phyloP scores from a whole-genome alignment of 1,140 invertebrate species.

The Druon quercuslanigerum region DNA sequence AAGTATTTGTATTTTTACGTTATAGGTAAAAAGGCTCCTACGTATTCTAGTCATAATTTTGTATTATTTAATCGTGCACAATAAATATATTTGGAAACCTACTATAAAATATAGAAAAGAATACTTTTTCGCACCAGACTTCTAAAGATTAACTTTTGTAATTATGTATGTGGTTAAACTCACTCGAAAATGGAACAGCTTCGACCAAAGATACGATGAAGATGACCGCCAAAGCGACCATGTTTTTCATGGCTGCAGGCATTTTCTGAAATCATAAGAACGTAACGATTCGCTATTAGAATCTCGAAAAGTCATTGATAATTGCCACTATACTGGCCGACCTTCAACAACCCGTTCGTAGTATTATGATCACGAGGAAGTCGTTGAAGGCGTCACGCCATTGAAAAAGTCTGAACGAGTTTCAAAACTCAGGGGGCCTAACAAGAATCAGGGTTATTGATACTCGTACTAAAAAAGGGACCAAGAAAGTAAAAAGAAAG shows the following conservation, averaged over 20 bases:
- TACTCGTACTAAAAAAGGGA: not conserved
- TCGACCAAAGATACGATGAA: slow-evolving; percentile 45
- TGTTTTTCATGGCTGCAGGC: slow-evolving; percentile 42
- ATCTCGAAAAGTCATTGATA: slow-evolving; percentile 27
- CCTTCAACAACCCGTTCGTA: not conserved
- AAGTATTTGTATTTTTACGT: too few relatives aligned
- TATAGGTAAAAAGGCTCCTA: too few relatives aligned
- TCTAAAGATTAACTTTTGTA: too few relatives aligned
- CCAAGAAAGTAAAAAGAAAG: not conserved
- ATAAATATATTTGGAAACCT: too few relatives aligned
- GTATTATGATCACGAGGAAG: slow-evolving; percentile 23
- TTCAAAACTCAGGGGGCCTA: not conserved
- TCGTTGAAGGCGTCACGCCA: slow-evolving; percentile 11
- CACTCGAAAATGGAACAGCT: slow-evolving; percentile 67
- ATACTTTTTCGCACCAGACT: too few relatives aligned
- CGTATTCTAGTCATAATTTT: too few relatives aligned
- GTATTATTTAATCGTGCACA: too few relatives aligned
- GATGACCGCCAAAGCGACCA: slow-evolving; percentile 51
- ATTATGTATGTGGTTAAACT: slow-evolving; percentile 43
- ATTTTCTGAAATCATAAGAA: slow-evolving; percentile 54
- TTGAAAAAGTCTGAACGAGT: not conserved
- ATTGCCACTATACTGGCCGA: slow-evolving; percentile 17
- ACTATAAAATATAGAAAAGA: too few relatives aligned
- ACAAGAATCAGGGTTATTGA: not conserved
- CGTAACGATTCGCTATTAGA: slow-evolving; percentile 13